Percentiles rank a stretch among this genome's conserved stretches.
phyloP scores from a whole-genome alignment of 2,797 vertebrate species.

The Potorous gilbertii region DNA sequence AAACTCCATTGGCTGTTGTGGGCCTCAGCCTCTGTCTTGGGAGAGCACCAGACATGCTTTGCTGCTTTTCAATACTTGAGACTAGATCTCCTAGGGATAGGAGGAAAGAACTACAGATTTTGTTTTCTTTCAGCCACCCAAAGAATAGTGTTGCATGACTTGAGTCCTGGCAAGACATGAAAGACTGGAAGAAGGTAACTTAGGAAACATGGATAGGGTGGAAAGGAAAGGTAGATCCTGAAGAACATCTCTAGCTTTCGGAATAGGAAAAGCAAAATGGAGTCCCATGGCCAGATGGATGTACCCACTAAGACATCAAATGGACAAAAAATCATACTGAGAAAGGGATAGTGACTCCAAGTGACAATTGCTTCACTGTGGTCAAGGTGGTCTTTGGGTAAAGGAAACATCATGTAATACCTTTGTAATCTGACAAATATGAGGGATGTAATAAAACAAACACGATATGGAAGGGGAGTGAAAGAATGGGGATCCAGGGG shows the following conservation, averaged over 20 bases:
- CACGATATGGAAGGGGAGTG: background rate
- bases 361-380: background rate
- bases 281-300: background rate
- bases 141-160: background rate
- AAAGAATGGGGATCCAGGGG: background rate
- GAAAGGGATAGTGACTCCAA: background rate
- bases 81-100: background rate
- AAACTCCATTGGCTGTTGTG: background rate
- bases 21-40: background rate
- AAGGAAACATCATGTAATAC: background rate
- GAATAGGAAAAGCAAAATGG: background rate
- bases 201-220: background rate
- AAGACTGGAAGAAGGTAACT: background rate
- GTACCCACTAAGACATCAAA: background rate
- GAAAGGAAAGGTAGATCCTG: background rate
- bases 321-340: background rate
- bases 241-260: too few species aligned
- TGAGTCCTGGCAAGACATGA: background rate
- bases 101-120: background rate
- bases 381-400: background rate
- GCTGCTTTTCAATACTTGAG: background rate
- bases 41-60: background rate
- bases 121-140: background rate
- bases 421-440: background rate
- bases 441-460: background rate